Evolutionary conservation across 1,140 invertebrate genomes (phyloP).

Genomic region (Lutraria rhynchaena): DNA sequence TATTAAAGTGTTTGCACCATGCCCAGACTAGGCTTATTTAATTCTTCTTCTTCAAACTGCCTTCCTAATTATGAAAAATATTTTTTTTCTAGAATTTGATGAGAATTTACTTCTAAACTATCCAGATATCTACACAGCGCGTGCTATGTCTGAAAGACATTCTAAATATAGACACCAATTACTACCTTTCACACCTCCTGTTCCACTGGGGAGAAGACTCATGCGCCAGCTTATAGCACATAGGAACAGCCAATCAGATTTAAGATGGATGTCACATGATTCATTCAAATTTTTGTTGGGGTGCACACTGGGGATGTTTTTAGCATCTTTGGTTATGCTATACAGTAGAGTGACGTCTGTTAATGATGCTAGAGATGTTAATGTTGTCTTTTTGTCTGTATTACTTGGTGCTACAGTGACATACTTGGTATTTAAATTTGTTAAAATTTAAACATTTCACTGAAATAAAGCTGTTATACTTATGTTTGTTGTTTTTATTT

Average conservation of each 20-base stretch:
- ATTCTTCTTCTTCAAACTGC: too few species aligned
- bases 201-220: not conserved
- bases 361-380: slow-evolving; percentile 16
- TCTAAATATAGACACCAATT: slow-evolving; percentile 33
- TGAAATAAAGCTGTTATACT: too few species aligned
- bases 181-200: slow-evolving; percentile 14
- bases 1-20: too few species aligned
- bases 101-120: slow-evolving; percentile 12
- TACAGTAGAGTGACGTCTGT: slow-evolving; percentile 24
- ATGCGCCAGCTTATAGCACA: slow-evolving; percentile 9
- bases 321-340: slow-evolving; percentile 15
- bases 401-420: slow-evolving; percentile 23
- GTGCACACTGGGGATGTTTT: slow-evolving; percentile 27
- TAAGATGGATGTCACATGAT: slow-evolving; percentile 48
- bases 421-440: slow-evolving; percentile 21
- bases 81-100: slow-evolving; percentile 36
- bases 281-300: slow-evolving; percentile 42
- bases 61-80: too few species aligned
- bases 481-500: too few species aligned
- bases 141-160: slow-evolving; percentile 14
- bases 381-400: slow-evolving; percentile 33
- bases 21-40: too few species aligned
- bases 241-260: slow-evolving; percentile 37
- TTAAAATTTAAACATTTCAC: slow-evolving; percentile 10
- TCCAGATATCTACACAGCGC: slow-evolving; percentile 30